Evolutionary conservation across 2,888 invertebrate species (phyloP), one percentile per base, ranked within the genome.

Genomic region (Myathropa florea): DNA sequence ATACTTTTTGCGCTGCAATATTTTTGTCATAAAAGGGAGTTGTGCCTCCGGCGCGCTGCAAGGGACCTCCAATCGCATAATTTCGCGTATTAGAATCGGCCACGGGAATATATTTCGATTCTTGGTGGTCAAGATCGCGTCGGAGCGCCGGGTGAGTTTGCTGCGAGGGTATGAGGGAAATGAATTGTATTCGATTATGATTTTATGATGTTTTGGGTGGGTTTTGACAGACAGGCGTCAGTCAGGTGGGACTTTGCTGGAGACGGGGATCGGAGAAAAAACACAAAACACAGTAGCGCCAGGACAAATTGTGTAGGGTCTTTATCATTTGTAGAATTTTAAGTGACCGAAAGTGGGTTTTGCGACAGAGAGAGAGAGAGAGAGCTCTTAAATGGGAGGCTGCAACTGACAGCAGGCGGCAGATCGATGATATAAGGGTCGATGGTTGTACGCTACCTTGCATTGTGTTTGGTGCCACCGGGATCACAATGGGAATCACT

Each of bases 201-300:
- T 78, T 86, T 86, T 86, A 86, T 86, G 86, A 86, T 79, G 65
- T 75, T 82, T 82, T 82, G 85, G 85, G 81, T 81, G 85, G 85
- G 68, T 77, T 85, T 78, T 85, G 85, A 77, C 81, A 85, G 85
- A 85, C 85, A 81, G 77, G 72, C 86, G 83, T 83, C 83, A 75
- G 70, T 75, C 67, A 75, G 71, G 36, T 81, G 77, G 72, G 71
- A 9, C 28, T 46, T 63, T 61, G 9, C 14, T 46, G 64, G 72
- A 68, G 78, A 68, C 70, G 30, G 55, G 3, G 0, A 63, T 39
- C 18, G 36, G 14, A 23, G 46, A 33, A 10, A 14, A 24, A 12
- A 57, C 26, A 30, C 28, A 4, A 9, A 12, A 9, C n/a, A 70
- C 21, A 10, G 12, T 61, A 67, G 67, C 63, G 82, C 59, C 77